These are phyloP conservation scores for Lycaon pictus DNA, from an alignment of 2,113 vertebrate species.

Conservation along the genomic window DNA sequence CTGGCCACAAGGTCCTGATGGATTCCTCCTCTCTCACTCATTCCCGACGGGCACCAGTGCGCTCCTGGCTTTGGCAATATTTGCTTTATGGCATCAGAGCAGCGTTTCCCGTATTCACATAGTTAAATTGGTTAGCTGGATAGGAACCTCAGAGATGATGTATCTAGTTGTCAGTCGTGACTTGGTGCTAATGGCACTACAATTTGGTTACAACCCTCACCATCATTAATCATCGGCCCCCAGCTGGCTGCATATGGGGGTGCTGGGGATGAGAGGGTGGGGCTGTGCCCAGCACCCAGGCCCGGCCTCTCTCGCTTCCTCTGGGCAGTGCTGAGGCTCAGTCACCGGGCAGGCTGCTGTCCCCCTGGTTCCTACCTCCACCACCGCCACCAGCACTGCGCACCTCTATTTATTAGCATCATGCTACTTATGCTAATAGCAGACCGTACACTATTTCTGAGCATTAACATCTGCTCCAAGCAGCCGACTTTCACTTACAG, in stretches of 20 bases:
- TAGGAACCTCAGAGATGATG: conserved; percentile 89
- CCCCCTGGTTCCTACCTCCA: neutral
- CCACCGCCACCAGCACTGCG: conserved; percentile 81
- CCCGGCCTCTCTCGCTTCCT: neutral
- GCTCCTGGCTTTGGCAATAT: conserved; percentile 81
- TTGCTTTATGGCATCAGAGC: conserved; percentile 85
- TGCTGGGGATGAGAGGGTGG: conserved; percentile 61
- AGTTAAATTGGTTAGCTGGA: conserved; percentile 91
- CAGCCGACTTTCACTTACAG: conserved; percentile 91
- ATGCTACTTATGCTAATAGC: conserved; percentile 92
- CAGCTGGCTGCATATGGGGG: conserved; percentile 84
- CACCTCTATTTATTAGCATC: conserved; percentile 90
- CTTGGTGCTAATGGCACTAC: conserved; percentile 90
- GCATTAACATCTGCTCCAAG: conserved; percentile 91
- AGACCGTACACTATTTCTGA: conserved; percentile 90
- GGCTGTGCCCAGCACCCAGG: conserved; percentile 28
- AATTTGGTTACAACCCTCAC: conserved; percentile 90
- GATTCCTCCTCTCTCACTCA: neutral
- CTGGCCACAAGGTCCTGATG: neutral
- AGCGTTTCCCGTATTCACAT: conserved; percentile 86
- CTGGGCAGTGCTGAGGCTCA: neutral
- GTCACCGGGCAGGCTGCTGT: neutral
- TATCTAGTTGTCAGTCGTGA: conserved; percentile 91
- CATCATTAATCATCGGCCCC: conserved; percentile 89
- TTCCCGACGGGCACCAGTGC: conserved; percentile 75